Evolutionary conservation across 2,797 vertebrate species (phyloP).

Genomic region (Nannoperca obscura): DNA sequence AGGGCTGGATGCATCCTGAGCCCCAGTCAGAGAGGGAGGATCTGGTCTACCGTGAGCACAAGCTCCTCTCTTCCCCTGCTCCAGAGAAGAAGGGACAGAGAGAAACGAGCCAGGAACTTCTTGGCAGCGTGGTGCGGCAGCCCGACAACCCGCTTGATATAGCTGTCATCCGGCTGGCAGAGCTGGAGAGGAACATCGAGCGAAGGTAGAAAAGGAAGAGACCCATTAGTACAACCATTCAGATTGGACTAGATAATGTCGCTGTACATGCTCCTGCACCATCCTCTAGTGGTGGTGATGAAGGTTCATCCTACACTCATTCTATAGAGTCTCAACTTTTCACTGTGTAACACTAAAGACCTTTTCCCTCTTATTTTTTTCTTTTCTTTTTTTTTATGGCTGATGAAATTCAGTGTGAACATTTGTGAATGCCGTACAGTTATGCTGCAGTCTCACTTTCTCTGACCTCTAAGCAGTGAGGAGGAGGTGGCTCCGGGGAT

Average conservation of each 20-base stretch:
- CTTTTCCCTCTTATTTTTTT: constrained; percentile 18
- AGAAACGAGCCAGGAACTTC: constrained; percentile 81
- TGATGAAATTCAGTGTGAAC: constrained; percentile 41
- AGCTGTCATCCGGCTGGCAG: constrained; percentile 94
- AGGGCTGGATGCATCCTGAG: constrained; percentile 95
- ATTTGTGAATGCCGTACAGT: not conserved
- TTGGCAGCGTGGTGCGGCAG: constrained; percentile 84
- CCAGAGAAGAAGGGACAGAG: constrained; percentile 78
- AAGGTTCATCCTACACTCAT: constrained; percentile 89
- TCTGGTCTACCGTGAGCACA: constrained; percentile 96
- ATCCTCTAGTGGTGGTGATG: constrained; percentile 93
- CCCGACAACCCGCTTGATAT: constrained; percentile 97
- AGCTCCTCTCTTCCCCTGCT: constrained; percentile 86
- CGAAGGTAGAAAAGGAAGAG: constrained; percentile 94
- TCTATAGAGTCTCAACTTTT: constrained; percentile 68
- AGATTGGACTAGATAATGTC: constrained; percentile 95
- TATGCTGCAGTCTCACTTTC: constrained; percentile 14
- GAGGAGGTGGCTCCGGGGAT: constrained; percentile 94
- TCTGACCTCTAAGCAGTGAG: constrained; percentile 86
- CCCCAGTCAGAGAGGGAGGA: constrained; percentile 94
- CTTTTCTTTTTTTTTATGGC: not conserved
- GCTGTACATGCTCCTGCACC: constrained; percentile 92
- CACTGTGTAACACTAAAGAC: not conserved
- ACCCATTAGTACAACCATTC: constrained; percentile 89
- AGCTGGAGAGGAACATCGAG: constrained; percentile 98